phyloP scores from a whole-genome alignment of 2,113 vertebrate species.

The Manacus vitellinus region DNA sequence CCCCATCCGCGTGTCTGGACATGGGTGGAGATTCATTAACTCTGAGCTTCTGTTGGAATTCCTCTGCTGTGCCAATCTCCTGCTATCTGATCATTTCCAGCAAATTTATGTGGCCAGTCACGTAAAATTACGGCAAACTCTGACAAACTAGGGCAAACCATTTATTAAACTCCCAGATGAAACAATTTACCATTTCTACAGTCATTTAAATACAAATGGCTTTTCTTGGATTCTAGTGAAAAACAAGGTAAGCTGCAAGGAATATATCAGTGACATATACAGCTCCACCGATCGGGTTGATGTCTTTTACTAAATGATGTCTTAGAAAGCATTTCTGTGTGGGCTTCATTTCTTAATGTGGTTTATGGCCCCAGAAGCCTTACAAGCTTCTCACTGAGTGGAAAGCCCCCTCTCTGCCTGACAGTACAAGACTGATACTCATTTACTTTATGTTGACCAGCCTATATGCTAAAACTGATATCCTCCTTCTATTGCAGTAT shows the following conservation, averaged over 20 bases:
- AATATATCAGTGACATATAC: not conserved
- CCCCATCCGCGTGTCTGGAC: not conserved
- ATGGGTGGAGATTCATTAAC: conserved; percentile 41
- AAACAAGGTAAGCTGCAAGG: not conserved
- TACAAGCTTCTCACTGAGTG: not conserved
- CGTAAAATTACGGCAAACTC: conserved; percentile 30
- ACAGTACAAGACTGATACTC: not conserved
- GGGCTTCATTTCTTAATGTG: not conserved
- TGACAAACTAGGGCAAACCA: conserved; percentile 13
- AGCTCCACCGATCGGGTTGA: not conserved
- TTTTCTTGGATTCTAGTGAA: not conserved
- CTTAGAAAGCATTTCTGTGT: not conserved
- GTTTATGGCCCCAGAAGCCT: not conserved
- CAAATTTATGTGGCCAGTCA: conserved; percentile 50
- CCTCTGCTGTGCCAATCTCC: conserved; percentile 34
- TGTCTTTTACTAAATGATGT: not conserved
- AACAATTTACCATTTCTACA: not conserved
- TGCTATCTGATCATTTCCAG: conserved; percentile 54
- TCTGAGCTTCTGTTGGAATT: conserved; percentile 53
- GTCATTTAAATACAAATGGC: not conserved
- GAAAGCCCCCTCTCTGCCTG: not conserved
- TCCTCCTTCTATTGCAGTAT: not conserved
- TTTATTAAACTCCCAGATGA: not conserved
- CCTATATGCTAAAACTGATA: not conserved
- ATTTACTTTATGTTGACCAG: not conserved